phyloP scores from a whole-genome alignment of 1,140 invertebrate species.

The Aleiodes sp. region DNA sequence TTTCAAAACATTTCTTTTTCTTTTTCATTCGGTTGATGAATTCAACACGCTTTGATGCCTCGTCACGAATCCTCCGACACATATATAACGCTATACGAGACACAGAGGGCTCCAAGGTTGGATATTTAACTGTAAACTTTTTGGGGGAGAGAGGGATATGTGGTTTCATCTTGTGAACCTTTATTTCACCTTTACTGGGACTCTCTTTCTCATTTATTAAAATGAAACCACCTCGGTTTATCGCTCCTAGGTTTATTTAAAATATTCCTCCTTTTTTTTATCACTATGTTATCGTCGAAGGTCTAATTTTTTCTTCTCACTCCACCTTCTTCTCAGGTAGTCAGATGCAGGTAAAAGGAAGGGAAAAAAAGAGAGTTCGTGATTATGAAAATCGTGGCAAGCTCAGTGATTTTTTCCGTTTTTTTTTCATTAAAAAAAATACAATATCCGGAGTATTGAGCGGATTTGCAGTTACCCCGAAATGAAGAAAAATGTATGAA shows the following conservation, averaged over 20 bases:
- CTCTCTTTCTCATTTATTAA: slow-evolving; percentile 25
- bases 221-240: slow-evolving; percentile 10
- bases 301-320: background rate
- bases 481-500: background rate
- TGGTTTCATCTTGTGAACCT: slow-evolving; percentile 15
- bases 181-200: slow-evolving; percentile 16
- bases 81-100: background rate
- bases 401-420: background rate
- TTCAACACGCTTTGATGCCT: slow-evolving; percentile 26
- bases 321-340: slow-evolving; percentile 12
- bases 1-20: background rate
- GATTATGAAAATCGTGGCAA: background rate
- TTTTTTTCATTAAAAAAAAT: background rate
- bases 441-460: background rate
- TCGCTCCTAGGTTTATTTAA: slow-evolving; percentile 12
- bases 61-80: slow-evolving; percentile 14
- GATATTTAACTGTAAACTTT: slow-evolving; percentile 24
- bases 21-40: slow-evolving; percentile 10
- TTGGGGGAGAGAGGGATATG: background rate
- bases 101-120: background rate
- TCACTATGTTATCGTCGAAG: background rate
- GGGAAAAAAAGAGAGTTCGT: background rate
- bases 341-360: background rate
- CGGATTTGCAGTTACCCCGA: background rate
- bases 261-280: slow-evolving; percentile 12